Conservation (phyloP, 2,888 invertebrate genomes). For the Zelleria hepariella region DNA sequence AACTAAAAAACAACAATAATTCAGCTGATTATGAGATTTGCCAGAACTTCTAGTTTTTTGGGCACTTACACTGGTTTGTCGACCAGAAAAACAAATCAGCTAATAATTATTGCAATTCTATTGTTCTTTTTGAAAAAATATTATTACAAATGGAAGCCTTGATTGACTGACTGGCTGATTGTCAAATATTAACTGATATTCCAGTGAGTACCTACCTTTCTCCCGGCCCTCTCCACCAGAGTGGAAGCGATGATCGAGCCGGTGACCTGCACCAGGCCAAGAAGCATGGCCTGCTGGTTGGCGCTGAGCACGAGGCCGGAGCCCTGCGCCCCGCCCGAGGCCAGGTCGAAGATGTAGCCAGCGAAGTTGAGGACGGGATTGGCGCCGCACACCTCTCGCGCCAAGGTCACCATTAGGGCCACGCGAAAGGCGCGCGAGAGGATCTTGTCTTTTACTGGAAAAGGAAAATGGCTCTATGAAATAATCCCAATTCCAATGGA, state of each 20-base stretch:
- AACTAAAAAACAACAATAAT: too few species aligned
- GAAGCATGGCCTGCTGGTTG: slow-evolving; percentile 51
- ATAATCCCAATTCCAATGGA: too few species aligned
- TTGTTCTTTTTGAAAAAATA: too few species aligned
- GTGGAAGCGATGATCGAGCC: slow-evolving; percentile 46
- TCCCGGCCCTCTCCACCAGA: slow-evolving; percentile 46
- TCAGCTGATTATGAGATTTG: too few species aligned
- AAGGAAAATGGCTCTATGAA: background rate
- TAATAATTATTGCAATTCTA: too few species aligned
- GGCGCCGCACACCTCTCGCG: slow-evolving; percentile 26
- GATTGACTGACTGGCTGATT: too few species aligned
- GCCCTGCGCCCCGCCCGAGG: slow-evolving; percentile 2
- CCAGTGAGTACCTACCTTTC: slow-evolving; percentile 24
- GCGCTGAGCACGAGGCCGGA: slow-evolving; percentile 20
- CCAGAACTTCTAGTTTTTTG: too few species aligned
- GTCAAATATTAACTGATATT: too few species aligned
- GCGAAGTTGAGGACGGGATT: slow-evolving; percentile 26
- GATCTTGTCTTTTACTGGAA: slow-evolving; percentile 15
- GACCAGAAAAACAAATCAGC: too few species aligned
- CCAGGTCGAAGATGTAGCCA: slow-evolving; percentile 22
- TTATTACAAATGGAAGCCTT: too few species aligned
- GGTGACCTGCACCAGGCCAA: slow-evolving; percentile 50
- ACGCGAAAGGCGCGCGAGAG: slow-evolving; percentile 23
- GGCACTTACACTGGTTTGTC: too few species aligned
- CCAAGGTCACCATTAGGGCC: slow-evolving; percentile 19